Conservation (phyloP, 1,140 invertebrate species). For the Drosophila seguyi region DNA sequence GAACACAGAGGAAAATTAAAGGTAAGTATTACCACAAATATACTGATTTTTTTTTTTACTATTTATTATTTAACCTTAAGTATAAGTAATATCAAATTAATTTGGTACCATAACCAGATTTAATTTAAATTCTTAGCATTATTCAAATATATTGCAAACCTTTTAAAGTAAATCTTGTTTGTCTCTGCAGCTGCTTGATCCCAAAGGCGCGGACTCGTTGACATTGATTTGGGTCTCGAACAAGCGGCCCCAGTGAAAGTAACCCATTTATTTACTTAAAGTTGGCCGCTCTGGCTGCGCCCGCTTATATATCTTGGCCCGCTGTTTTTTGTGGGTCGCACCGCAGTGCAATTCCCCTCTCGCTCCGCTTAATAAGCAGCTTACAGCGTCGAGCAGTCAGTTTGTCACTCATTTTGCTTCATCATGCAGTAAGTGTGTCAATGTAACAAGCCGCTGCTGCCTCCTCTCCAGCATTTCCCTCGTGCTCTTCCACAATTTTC, state of each 20-base stretch:
- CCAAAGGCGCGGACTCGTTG: constrained; percentile 46
- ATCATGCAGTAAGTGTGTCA: constrained; percentile 82
- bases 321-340: constrained; percentile 51
- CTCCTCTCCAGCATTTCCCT: not conserved
- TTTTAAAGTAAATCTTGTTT: not conserved
- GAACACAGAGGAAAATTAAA: constrained; percentile 1
- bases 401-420: constrained; percentile 82
- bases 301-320: constrained; percentile 44
- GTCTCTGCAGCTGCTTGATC: not conserved
- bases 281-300: constrained; percentile 48
- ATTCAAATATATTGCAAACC: not conserved
- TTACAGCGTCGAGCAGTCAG: constrained; percentile 74
- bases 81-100: not conserved
- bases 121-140: not conserved
- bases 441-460: constrained; percentile 57
- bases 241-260: constrained; percentile 55
- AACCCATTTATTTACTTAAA: constrained; percentile 79
- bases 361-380: constrained; percentile 75
- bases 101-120: not conserved
- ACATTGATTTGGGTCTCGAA: constrained; percentile 77
- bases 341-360: constrained; percentile 10
- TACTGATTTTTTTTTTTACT: no score
- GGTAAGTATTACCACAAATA: not conserved
- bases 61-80: not conserved
- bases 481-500: constrained; percentile 20